These are phyloP conservation scores for Malurus leucopterus DNA, from an alignment of 2,797 vertebrate genomes.

Conservation along the genomic window DNA sequence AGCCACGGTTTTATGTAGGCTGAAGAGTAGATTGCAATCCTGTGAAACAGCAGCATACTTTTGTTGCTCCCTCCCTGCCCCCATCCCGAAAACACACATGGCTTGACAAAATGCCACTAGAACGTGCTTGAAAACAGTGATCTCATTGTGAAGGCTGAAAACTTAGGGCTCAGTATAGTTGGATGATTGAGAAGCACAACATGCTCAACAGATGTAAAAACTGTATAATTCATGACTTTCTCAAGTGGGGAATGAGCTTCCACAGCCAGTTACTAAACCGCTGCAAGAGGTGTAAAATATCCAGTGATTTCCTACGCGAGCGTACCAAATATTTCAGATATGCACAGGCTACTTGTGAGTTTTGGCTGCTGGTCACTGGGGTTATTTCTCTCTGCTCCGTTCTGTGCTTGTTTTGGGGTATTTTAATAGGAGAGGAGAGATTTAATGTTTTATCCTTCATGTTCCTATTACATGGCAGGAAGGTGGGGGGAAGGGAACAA, in stretches of 20 bases:
- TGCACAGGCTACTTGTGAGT: constrained; percentile 67
- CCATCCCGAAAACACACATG: constrained; percentile 64
- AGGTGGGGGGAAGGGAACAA: not conserved
- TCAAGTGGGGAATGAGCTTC: constrained; percentile 70
- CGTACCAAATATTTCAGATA: constrained; percentile 83
- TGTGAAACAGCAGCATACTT: constrained; percentile 55
- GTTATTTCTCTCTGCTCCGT: constrained; percentile 5
- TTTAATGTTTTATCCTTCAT: not conserved
- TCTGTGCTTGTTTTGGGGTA: not conserved
- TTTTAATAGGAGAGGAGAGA: constrained; percentile 21
- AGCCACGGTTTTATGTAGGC: constrained; percentile 47
- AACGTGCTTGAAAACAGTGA: constrained; percentile 73
- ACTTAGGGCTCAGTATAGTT: constrained; percentile 53
- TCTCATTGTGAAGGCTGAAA: constrained; percentile 71
- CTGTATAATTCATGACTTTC: constrained; percentile 70
- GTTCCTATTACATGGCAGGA: not conserved
- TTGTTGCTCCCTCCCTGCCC: constrained; percentile 66
- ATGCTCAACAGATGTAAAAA: constrained; percentile 78
- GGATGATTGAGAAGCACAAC: constrained; percentile 78
- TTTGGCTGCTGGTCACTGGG: constrained; percentile 55
- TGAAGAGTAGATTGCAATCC: constrained; percentile 54
- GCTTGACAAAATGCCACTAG: constrained; percentile 67
- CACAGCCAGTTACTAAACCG: constrained; percentile 78
- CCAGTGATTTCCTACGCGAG: constrained; percentile 83
- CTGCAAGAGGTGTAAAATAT: constrained; percentile 87